A percentile compares a stretch with the other conserved stretches of the same genome.
These are phyloP conservation scores for Struthidea cinerea DNA, from an alignment of 2,113 vertebrate genomes.

Conservation along the genomic window DNA sequence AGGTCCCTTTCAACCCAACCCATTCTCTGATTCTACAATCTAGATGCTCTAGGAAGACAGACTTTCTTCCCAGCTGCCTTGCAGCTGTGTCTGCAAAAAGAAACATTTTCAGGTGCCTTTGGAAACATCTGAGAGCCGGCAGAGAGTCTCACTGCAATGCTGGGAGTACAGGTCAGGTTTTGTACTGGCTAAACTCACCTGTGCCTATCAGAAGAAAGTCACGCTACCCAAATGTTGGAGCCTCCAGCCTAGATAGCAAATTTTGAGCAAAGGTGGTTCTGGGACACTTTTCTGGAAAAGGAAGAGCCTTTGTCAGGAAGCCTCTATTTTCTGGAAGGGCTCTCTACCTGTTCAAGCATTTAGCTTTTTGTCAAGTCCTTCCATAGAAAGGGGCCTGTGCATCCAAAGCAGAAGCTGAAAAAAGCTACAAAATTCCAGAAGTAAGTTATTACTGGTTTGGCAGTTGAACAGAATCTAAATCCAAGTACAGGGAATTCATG, in stretches of 20 bases:
- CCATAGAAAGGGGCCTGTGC: background rate
- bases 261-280: background rate
- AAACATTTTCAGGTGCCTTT: accelerated
- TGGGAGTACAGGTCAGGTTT: background rate
- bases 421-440: background rate
- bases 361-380: background rate
- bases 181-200: background rate
- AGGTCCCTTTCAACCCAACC: background rate
- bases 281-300: background rate
- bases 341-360: background rate
- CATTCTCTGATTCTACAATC: no score
- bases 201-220: background rate
- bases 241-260: background rate
- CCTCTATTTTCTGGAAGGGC: background rate
- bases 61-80: background rate
- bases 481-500: background rate
- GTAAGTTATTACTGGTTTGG: background rate
- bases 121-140: accelerated
- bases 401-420: background rate
- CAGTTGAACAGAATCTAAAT: background rate
- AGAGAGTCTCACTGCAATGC: background rate
- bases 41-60: background rate
- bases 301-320: background rate
- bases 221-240: background rate
- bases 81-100: background rate